Conservation (phyloP, 2,797 vertebrate genomes). For the Hylomyscus alleni region DNA sequence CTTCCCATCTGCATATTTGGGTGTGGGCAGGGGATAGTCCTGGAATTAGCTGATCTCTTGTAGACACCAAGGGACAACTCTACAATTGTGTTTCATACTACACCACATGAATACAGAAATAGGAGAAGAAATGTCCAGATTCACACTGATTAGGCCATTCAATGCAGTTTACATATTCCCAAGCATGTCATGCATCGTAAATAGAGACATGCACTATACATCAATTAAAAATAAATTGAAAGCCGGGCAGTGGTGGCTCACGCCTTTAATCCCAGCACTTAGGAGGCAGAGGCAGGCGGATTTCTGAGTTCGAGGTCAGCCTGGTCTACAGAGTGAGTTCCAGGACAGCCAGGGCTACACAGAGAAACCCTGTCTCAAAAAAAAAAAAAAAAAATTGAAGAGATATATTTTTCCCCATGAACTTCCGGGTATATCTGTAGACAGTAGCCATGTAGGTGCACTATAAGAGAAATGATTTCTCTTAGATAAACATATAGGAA, state of each 20-base stretch:
- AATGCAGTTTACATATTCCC: not conserved
- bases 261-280: too few species aligned
- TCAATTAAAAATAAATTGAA: not conserved
- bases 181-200: not conserved
- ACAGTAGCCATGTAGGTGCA: not conserved
- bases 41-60: not conserved
- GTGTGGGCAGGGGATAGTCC: not conserved
- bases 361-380: too few species aligned
- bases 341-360: too few species aligned
- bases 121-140: not conserved
- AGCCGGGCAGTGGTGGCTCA: too few species aligned
- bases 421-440: not conserved
- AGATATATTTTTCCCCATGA: not conserved
- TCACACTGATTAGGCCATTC: not conserved
- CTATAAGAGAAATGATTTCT: not conserved
- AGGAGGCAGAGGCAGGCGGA: too few species aligned
- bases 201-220: not conserved
- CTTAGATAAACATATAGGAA: not conserved
- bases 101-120: not conserved
- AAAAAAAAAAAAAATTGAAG: not conserved
- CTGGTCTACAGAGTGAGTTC: too few species aligned
- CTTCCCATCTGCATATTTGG: not conserved
- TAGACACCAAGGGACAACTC: not conserved
- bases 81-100: not conserved
- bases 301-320: too few species aligned